phyloP scores from a whole-genome alignment of 2,888 invertebrate genomes.

The Tigriopus californicus region DNA sequence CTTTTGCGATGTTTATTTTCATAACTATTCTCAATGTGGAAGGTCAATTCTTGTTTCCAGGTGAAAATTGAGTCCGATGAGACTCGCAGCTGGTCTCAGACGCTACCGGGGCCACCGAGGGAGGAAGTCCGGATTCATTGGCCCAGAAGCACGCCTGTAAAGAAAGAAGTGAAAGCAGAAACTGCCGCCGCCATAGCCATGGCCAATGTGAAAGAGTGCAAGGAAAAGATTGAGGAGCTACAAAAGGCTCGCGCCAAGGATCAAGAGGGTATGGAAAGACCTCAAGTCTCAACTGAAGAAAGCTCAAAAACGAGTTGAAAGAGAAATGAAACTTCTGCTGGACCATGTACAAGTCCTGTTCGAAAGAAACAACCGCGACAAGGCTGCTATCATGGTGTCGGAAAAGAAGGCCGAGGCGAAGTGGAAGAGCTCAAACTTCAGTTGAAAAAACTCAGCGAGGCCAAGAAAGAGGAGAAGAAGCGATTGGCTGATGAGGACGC shows the following conservation, averaged over 20 bases:
- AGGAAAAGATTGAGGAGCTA: conserved; percentile 19
- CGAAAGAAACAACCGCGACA: conserved; percentile 89
- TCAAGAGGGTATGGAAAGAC: conserved; percentile 47
- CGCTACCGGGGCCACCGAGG: not conserved
- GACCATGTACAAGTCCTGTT: conserved; percentile 85
- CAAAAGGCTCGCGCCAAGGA: conserved; percentile 20
- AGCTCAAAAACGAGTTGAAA: conserved; percentile 74
- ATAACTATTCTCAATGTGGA: too few relatives aligned
- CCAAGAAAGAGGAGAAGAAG: conserved; percentile 70
- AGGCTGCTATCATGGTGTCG: conserved; percentile 84
- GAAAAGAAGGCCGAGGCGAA: conserved; percentile 79
- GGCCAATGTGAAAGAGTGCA: conserved; percentile 13
- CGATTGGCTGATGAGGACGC: conserved; percentile 89
- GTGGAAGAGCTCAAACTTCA: conserved; percentile 66
- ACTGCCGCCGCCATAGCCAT: not conserved
- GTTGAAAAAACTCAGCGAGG: conserved; percentile 63
- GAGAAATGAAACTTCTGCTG: conserved; percentile 76
- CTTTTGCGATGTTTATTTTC: too few relatives aligned
- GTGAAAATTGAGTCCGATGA: too few relatives aligned
- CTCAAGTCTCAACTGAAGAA: conserved; percentile 81
- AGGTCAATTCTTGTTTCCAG: too few relatives aligned
- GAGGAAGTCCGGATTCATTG: not conserved
- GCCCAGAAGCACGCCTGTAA: not conserved
- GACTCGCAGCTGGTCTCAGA: too few relatives aligned
- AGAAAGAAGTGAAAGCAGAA: conserved; percentile 14